Base-by-base conservation (phyloP, 1,140 invertebrate genomes). In the Vanessa atalanta region DNA sequence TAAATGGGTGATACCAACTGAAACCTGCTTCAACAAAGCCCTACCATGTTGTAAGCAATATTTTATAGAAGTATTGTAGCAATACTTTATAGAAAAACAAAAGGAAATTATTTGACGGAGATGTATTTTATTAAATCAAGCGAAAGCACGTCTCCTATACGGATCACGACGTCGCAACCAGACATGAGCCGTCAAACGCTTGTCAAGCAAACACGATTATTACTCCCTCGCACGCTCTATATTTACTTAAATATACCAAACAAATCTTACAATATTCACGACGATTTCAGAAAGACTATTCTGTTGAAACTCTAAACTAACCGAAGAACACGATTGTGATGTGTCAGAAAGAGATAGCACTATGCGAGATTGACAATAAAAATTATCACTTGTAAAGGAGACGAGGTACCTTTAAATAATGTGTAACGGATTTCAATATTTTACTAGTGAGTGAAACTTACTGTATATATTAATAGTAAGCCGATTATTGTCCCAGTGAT, bases 91-190 rank as follows among this genome's bases (percentile, higher is more conserved):
- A 12, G 1, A 55, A 57, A 68, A 55, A 37, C 50, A 55, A n/a
- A 43, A 64, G 37, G 31, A 64, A 61, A 61, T 47, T 16, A 60
- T 69, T 69, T 47, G 66, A 60, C 31, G 3, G 16, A 23, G 43
- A 69, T 69, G 53, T 69, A 47, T 69, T 60, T 60, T 69, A 69
- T 69, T 69, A 69, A 69, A 69, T 69, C 53, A 69, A 69, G 16
- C 53, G 51, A 20, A 1, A 43, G 50, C 66, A 69, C 23, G 16
- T 55, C 23, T 68, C 53, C 53, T 43, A 60, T 47, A 61, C 57
- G 61, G 11, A 71, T 47, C 69, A 31, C 23, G 48, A 65, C 47
- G 69, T 64, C 61, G 26, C 12, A 63, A 65, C 23, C 60, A 64
- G 60, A 71, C 69, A 37, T 26, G 61, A 64, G 50, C 20, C 47